Percentiles rank a stretch among this genome's conserved stretches.
Conservation (phyloP, 2,113 vertebrate genomes). For the Ptyas mucosa region DNA sequence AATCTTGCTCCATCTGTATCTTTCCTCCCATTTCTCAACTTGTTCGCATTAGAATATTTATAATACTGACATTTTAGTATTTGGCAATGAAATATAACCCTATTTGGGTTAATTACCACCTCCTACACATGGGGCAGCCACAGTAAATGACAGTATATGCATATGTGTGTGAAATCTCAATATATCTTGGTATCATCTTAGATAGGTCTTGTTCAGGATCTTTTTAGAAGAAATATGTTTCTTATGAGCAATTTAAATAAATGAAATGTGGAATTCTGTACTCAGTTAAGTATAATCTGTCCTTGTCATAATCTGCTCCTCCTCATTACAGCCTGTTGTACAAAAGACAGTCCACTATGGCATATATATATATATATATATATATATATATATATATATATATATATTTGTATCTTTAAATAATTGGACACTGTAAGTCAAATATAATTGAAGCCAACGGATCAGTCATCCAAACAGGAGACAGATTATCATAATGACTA, state of each 20-base stretch:
- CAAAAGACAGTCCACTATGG: background rate
- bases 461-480: background rate
- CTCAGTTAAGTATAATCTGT: conserved; percentile 48
- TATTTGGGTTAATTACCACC: conserved; percentile 51
- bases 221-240: conserved; percentile 38
- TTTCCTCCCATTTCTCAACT: conserved; percentile 33
- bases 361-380: background rate
- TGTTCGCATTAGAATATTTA: conserved; percentile 50
- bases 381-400: background rate
- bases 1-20: conserved; percentile 18
- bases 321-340: conserved; percentile 21
- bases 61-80: conserved; percentile 52
- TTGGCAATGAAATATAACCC: conserved; percentile 53
- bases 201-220: conserved; percentile 45
- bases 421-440: conserved; percentile 8
- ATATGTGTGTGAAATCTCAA: background rate
- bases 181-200: conserved; percentile 28
- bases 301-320: conserved; percentile 29
- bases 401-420: background rate
- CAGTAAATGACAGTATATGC: conserved; percentile 19
- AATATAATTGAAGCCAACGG: conserved; percentile 1
- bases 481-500: background rate
- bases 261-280: conserved; percentile 27
- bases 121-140: conserved; percentile 45
- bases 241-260: conserved; percentile 37